Conservation (phyloP, 2,888 invertebrate genomes). For the Kryphioiulus occultus region DNA sequence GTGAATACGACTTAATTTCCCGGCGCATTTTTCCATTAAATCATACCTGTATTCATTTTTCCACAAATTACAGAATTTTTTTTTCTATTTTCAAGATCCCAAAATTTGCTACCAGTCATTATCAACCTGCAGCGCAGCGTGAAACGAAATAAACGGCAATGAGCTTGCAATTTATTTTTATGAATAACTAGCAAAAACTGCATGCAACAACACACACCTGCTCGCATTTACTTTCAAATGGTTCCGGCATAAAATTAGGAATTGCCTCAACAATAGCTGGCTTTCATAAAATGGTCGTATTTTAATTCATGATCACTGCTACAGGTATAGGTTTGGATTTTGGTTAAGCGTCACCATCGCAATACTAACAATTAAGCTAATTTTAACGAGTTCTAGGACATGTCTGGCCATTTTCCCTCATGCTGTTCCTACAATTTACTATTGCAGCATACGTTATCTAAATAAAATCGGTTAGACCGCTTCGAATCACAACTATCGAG, state of each 20-base stretch:
- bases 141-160: slow-evolving; percentile 28
- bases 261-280: background rate
- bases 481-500: background rate
- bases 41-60: background rate
- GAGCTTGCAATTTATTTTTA: slow-evolving; percentile 35
- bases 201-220: slow-evolving; percentile 15
- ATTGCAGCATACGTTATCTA: background rate
- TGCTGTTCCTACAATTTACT: background rate
- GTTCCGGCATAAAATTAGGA: slow-evolving; percentile 29
- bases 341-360: background rate
- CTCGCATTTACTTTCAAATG: slow-evolving; percentile 28
- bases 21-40: background rate
- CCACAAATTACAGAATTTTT: background rate
- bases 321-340: background rate
- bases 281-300: slow-evolving; percentile 24
- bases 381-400: background rate
- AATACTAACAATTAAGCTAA: slow-evolving; percentile 7
- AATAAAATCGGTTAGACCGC: background rate
- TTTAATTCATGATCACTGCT: background rate
- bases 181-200: slow-evolving; percentile 30
- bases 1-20: slow-evolving; percentile 1
- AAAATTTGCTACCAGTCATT: slow-evolving; percentile 7
- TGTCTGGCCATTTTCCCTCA: background rate
- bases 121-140: slow-evolving; percentile 9
- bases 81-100: background rate